Evolutionary conservation across 2,113 vertebrate genomes (phyloP), one percentile per base, ranked within the genome.

Genomic region (Halcyon senegalensis): DNA sequence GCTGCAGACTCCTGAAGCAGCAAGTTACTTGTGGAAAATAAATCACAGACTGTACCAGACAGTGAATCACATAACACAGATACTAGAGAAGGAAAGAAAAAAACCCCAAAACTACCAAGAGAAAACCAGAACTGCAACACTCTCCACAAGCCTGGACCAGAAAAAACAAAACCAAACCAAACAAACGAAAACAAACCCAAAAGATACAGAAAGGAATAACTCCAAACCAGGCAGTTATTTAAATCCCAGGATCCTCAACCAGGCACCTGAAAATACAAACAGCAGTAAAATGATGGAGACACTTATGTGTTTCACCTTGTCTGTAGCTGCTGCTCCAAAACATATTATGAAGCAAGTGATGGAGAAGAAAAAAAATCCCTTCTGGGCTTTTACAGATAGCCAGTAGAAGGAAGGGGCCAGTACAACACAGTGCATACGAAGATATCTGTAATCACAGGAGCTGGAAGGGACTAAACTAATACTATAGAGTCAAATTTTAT

Each of bases 401-500:
- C 59, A 90, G 53, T 14, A 69, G 41, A 18, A 89, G 43, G 76
- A 89, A 78, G 64, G 3, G 33, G 35, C 2, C 43, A 59, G 37
- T 11, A 55, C 20, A 53, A 39, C 6, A 4, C 2, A 8, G 41
- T 1, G 1, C 51, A 59, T 1, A 35, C 2, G 6, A 13, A 88
- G 44, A 8, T 9, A 70, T 2, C 60, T 70, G 74, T 5, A 46
- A 55, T 15, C 18, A 11, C 28, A 90, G 76, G 76, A 93, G 68
- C 93, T 92, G 73, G 33, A 51, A 84, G 27, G 88, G 25, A 33
- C 79, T n/a, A 53, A 51, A n/a, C 41, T 55, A 13, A 41, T 39
- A 48, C 10, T n/a, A 24, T 31, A 14, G 0, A 63, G 55, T 18
- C 70, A 70, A 55, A 35, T 78, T 81, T 84, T 67, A 67, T 70